phyloP scores from a whole-genome alignment of 2,113 vertebrate genomes.

The Narcine bancroftii region DNA sequence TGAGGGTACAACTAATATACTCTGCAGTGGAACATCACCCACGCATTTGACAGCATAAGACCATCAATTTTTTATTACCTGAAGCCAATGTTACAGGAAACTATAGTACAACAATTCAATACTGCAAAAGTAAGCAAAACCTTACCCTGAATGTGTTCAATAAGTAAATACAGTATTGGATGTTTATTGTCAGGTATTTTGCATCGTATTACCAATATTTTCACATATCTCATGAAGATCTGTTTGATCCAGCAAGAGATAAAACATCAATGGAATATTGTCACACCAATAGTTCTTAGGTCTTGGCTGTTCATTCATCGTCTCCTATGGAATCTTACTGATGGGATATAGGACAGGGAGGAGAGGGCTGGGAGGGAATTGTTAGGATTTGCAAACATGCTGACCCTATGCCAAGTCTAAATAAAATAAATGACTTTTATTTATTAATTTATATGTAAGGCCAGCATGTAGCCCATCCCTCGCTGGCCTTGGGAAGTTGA shows the following conservation, averaged over 20 bases:
- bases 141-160: neutral
- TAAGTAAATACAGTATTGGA: conserved; percentile 22
- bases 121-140: conserved; percentile 2
- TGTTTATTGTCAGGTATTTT: conserved; percentile 11
- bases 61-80: conserved; percentile 32
- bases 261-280: neutral
- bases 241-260: neutral
- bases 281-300: neutral
- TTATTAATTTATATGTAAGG: too few relatives aligned
- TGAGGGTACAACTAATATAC: conserved; percentile 9
- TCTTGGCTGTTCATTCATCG: neutral
- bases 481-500: too few relatives aligned
- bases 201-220: neutral
- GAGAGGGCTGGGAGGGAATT: too few relatives aligned
- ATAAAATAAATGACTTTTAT: too few relatives aligned
- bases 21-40: conserved; percentile 7
- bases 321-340: neutral
- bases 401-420: too few relatives aligned
- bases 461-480: too few relatives aligned
- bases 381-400: neutral
- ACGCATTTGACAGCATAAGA: conserved; percentile 3
- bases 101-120: conserved; percentile 21
- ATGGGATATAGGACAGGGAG: neutral
- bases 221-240: neutral
- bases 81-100: conserved; percentile 23